Base-by-base conservation (phyloP, 2,888 invertebrate genomes). In the Hetaerina titia region DNA sequence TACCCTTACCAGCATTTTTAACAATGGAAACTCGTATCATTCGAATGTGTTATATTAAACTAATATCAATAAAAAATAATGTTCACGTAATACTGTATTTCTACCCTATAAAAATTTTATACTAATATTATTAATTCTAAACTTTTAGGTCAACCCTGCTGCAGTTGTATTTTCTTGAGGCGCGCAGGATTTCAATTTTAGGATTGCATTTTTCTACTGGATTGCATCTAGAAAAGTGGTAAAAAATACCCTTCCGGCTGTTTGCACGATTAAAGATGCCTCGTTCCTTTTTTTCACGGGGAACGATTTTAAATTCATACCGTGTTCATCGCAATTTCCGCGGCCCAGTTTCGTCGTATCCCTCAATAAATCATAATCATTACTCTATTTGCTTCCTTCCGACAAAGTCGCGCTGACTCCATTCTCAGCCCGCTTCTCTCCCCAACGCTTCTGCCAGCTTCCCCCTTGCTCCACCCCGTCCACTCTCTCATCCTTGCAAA, bases 321-420 rank as follows among this genome's bases (percentile, higher is more conserved):
- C 81, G 25, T 31, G 81, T 31, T 81, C 81, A 81, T 81, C 25
- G 81, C 81, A 69, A 69, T 69, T 69, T 31, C 81, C 81, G 81
- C 13, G 81, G 81, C 81, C 81, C 81, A 81, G 81, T 81, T 81
- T 31, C 31, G 81, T 11, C 1, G 31, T 22, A 8, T n/a, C 22
- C 81, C 81, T 81, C 81, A 81, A 81, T 81, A 81, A 81, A 81
- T 81, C 81, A 81, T 81, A 81, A 81, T 81, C 81, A 81, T 31
- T 9, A n/a, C 69, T 69, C 69, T 69, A n/a, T 63, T 63, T 13
- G 17, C 69, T 69, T 69, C n/a, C 69, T 69, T 69, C 69, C 69
- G 69, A n/a, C 69, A 69, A 69, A 69, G 69, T 69, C 69, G 69
- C 69, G 69, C n/a, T 4, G 69, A 69, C 69, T 81, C 31, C 31